A percentile compares a stretch with the other conserved stretches of the same genome.
phyloP scores from a whole-genome alignment of 2,797 vertebrate species.

The Silurus lanzhouensis region DNA sequence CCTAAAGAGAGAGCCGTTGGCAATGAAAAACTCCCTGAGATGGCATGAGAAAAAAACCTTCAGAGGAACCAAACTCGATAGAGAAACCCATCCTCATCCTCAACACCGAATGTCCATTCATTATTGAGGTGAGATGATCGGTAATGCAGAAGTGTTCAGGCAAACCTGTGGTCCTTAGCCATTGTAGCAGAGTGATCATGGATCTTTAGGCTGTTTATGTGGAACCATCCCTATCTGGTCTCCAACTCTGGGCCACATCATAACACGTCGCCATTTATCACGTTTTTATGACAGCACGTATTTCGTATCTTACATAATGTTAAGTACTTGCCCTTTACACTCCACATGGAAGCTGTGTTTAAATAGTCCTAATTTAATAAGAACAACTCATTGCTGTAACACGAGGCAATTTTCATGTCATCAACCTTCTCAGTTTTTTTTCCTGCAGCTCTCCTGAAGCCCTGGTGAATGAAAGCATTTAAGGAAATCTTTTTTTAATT shows the following conservation, averaged over 20 bases:
- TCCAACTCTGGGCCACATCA: background rate
- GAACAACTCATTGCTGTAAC: background rate
- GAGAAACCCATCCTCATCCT: no score
- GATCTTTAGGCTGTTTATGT: no score
- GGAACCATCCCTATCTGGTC: no score
- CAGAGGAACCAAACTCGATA: no score
- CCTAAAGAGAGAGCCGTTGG: no score
- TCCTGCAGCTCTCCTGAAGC: background rate
- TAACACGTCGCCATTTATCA: background rate
- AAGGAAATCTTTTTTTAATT: slow-evolving; percentile 70
- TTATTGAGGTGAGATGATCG: no score
- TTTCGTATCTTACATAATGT: background rate
- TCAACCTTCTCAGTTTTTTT: background rate
- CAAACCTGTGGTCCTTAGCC: no score
- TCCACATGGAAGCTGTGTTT: background rate
- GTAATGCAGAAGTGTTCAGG: no score
- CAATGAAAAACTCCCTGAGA: no score
- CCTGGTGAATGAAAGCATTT: slow-evolving; percentile 59
- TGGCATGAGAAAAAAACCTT: no score
- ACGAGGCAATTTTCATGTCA: background rate
- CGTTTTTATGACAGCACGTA: background rate
- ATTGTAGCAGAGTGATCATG: no score
- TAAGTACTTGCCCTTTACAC: background rate
- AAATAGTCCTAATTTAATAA: slow-evolving; percentile 20
- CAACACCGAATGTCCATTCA: no score